Conservation (phyloP, 2,113 vertebrate genomes). For the Gulo gulo region DNA sequence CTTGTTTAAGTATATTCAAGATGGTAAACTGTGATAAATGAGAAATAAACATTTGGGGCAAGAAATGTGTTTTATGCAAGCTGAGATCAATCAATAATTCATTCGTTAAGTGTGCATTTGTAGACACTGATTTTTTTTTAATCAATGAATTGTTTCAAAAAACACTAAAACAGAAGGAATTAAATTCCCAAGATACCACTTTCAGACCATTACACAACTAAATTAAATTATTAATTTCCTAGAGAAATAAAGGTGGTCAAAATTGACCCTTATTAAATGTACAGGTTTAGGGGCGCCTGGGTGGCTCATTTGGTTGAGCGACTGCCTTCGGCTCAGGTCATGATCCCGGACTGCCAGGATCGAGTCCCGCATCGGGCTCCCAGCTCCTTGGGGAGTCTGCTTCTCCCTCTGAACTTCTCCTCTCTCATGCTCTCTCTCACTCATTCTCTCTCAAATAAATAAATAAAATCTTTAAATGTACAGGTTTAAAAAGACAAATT, state of each 20-base stretch:
- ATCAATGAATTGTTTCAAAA: background rate
- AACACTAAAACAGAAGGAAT: background rate
- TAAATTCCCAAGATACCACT: background rate
- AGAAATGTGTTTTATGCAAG: background rate
- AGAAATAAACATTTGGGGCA: background rate
- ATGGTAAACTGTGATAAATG: background rate
- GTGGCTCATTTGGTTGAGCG: too few species aligned
- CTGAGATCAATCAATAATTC: background rate
- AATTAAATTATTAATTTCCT: background rate
- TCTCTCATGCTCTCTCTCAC: too few species aligned
- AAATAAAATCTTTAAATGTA: too few species aligned
- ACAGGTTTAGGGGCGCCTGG: too few species aligned
- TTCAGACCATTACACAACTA: background rate
- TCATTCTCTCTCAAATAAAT: too few species aligned
- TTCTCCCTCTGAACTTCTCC: too few species aligned
- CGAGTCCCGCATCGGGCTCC: too few species aligned
- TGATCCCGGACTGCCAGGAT: too few species aligned
- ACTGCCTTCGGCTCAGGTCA: too few species aligned
- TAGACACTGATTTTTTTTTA: background rate
- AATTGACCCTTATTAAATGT: background rate
- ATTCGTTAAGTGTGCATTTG: background rate
- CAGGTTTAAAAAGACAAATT: background rate
- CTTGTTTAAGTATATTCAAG: background rate
- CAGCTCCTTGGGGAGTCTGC: too few species aligned
- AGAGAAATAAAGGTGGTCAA: background rate